Conservation (phyloP, 53 echinoderm and acorn worm species). For the Patiria pectinifera region DNA sequence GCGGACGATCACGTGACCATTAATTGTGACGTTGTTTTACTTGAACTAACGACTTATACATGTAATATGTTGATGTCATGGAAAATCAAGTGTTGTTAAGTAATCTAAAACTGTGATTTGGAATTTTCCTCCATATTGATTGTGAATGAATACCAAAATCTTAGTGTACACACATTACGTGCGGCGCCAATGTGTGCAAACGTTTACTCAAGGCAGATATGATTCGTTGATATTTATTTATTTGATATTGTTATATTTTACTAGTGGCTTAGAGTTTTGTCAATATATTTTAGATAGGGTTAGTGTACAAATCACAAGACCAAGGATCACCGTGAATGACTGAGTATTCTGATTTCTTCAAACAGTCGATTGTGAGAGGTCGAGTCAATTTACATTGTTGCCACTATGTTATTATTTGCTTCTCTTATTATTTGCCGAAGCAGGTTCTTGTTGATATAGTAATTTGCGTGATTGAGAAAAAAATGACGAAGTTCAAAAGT, state of each 20-base stretch:
- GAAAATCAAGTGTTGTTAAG: constrained; percentile 37
- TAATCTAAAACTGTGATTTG: constrained; percentile 14
- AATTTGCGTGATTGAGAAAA: neutral
- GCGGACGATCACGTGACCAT: constrained; percentile 37
- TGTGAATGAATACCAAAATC: constrained; percentile 2
- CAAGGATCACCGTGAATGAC: constrained; percentile 22
- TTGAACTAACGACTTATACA: neutral
- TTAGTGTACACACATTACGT: constrained; percentile 46
- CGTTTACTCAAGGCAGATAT: constrained; percentile 61
- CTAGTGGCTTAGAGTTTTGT: constrained; percentile 70
- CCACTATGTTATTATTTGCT: constrained; percentile 8
- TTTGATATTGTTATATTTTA: constrained; percentile 89
- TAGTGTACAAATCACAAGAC: constrained; percentile 57
- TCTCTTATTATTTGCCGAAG: neutral
- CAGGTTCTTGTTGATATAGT: neutral
- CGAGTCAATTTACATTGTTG: constrained; percentile 22
- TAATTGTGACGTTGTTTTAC: constrained; percentile 32
- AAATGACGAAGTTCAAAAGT: neutral
- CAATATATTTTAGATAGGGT: constrained; percentile 79
- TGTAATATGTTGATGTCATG: constrained; percentile 7
- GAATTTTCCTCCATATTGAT: constrained; percentile 8
- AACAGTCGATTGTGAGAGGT: constrained; percentile 25
- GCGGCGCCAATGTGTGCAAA: constrained; percentile 40
- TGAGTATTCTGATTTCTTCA: constrained; percentile 24
- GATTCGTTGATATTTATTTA: constrained; percentile 86